Percentiles rank a stretch among this genome's conserved stretches.
These are phyloP conservation scores for Calyptomena viridis DNA, from an alignment of 2,113 vertebrate species.

Conservation along the genomic window DNA sequence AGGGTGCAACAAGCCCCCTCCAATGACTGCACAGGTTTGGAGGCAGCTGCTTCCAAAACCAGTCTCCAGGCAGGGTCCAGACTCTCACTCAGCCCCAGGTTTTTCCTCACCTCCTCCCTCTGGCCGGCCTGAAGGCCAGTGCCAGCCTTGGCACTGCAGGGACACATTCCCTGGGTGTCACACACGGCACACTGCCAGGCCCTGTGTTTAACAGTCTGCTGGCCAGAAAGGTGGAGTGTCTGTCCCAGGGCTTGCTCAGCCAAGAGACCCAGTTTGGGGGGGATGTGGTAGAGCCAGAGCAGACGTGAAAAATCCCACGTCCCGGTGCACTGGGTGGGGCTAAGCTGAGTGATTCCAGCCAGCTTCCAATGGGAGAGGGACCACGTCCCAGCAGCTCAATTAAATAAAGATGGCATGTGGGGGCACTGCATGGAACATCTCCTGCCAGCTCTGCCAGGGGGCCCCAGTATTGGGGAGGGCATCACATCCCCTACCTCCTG, in stretches of 20 bases:
- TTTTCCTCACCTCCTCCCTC: neutral
- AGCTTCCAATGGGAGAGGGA: neutral
- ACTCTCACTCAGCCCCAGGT: neutral
- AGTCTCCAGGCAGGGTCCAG: neutral
- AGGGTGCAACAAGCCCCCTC: accelerated
- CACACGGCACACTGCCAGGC: neutral
- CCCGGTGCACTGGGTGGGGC: neutral
- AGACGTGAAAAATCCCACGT: neutral
- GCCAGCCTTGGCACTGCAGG: neutral
- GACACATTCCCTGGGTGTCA: constrained; percentile 42
- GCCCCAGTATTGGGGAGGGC: accelerated
- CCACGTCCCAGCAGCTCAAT: neutral
- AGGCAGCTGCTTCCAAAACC: neutral
- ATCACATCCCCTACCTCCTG: neutral
- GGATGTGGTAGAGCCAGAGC: neutral
- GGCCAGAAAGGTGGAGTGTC: neutral
- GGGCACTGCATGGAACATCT: too few species aligned
- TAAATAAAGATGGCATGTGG: accelerated
- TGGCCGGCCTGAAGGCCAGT: neutral
- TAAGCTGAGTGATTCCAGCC: accelerated
- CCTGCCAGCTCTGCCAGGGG: neutral
- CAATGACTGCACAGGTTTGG: accelerated
- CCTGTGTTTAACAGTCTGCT: neutral
- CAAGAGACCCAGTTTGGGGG: neutral
- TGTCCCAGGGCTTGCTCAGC: neutral